These are phyloP conservation scores for Sussaba pulchella DNA, from an alignment of 2,888 invertebrate genomes.

Conservation along the genomic window DNA sequence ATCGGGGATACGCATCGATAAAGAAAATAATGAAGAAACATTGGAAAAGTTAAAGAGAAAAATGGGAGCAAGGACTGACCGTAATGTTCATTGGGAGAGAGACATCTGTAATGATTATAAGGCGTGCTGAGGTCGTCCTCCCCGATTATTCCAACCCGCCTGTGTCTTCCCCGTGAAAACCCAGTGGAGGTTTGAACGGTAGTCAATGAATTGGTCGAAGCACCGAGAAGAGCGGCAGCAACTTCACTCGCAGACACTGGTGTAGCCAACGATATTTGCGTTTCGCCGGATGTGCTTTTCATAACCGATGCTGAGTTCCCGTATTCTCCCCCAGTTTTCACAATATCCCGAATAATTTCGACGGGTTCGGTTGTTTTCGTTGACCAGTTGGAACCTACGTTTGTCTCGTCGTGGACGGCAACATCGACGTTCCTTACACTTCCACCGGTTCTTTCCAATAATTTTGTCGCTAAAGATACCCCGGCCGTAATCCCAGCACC, in stretches of 20 bases:
- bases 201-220: constrained; percentile 84
- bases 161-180: constrained; percentile 80
- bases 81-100: constrained; percentile 87
- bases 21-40: too few species aligned
- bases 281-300: constrained; percentile 85
- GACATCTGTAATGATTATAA: constrained; percentile 91
- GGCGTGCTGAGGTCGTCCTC: constrained; percentile 90
- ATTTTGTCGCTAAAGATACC: not conserved
- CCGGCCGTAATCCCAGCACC: not conserved
- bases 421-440: constrained; percentile 76
- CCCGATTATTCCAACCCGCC: constrained; percentile 83
- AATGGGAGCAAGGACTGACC: constrained; percentile 76
- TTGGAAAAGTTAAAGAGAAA: too few species aligned
- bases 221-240: constrained; percentile 85
- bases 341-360: constrained; percentile 69
- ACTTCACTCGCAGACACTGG: constrained; percentile 86
- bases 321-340: constrained; percentile 67
- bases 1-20: too few species aligned
- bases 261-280: constrained; percentile 82
- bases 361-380: constrained; percentile 77
- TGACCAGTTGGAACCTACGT: constrained; percentile 74
- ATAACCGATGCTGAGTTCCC: constrained; percentile 77
- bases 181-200: constrained; percentile 75
- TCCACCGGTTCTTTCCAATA: constrained; percentile 49
- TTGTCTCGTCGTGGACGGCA: constrained; percentile 80